Evolutionary conservation across 2,113 vertebrate genomes (phyloP).

Genomic region (Sinocyclocheilus grahami): DNA sequence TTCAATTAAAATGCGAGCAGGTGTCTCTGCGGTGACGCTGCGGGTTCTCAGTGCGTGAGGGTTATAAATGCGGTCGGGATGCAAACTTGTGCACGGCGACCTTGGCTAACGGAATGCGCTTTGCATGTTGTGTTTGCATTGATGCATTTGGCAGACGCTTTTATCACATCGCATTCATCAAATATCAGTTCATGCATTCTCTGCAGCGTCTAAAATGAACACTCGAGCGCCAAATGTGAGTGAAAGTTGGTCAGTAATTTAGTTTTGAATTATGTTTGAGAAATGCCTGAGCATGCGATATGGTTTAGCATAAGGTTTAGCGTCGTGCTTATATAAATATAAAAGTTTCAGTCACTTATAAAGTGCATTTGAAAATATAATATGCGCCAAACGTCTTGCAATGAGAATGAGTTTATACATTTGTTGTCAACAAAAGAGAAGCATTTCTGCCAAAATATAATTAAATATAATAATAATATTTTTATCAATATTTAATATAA

Average conservation of each 20-base stretch:
- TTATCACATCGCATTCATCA: background rate
- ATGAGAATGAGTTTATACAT: too few relatives aligned
- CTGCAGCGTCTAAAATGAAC: too few relatives aligned
- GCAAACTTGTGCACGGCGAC: background rate
- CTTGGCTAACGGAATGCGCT: background rate
- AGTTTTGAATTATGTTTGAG: background rate
- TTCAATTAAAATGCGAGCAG: conserved; percentile 73
- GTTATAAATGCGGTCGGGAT: background rate
- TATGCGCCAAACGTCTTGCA: too few relatives aligned
- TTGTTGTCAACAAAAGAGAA: too few relatives aligned
- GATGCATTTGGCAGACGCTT: background rate
- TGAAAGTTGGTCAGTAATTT: too few relatives aligned
- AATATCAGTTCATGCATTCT: background rate
- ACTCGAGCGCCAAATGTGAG: background rate
- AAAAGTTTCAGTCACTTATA: too few relatives aligned
- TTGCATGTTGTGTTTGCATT: background rate
- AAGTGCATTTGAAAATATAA: too few relatives aligned
- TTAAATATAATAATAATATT: too few relatives aligned
- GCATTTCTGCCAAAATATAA: too few relatives aligned
- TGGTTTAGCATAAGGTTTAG: too few relatives aligned
- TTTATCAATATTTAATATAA: too few relatives aligned
- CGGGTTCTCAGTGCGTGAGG: background rate
- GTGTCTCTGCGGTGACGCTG: conserved; percentile 45
- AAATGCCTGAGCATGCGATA: background rate
- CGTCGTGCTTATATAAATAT: too few relatives aligned